Evolutionary conservation across 2,797 vertebrate genomes (phyloP).

Genomic region (Poecilia wingei): DNA sequence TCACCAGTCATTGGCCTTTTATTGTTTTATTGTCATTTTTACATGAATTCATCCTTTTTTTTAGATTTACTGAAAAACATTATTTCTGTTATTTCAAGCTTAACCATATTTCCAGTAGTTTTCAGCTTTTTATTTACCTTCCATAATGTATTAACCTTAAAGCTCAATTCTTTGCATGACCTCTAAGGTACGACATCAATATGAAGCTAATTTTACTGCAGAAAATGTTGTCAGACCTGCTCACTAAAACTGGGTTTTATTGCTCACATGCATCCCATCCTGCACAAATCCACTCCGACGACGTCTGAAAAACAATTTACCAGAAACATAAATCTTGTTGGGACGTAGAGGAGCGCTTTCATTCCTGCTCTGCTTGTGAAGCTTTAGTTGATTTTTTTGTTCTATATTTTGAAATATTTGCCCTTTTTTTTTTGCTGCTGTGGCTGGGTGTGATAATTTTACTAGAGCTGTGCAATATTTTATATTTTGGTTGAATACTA

Average conservation of each 20-base stretch:
- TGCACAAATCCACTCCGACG: neutral
- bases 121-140: neutral
- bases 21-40: neutral
- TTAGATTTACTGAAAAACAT: neutral
- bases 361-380: neutral
- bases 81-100: neutral
- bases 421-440: neutral
- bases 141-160: neutral
- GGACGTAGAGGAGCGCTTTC: neutral
- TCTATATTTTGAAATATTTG: neutral
- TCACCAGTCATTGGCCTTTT: neutral
- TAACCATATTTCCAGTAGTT: neutral
- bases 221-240: neutral
- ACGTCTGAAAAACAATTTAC: neutral
- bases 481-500: no score
- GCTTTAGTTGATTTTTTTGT: neutral
- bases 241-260: neutral
- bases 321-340: neutral
- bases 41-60: neutral
- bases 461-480: no score
- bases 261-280: neutral
- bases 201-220: neutral
- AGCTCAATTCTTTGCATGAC: neutral
- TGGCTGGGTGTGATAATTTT: neutral
- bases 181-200: neutral